These are phyloP conservation scores for Perithous albicinctus DNA, from an alignment of 2,888 invertebrate species.

Conservation along the genomic window DNA sequence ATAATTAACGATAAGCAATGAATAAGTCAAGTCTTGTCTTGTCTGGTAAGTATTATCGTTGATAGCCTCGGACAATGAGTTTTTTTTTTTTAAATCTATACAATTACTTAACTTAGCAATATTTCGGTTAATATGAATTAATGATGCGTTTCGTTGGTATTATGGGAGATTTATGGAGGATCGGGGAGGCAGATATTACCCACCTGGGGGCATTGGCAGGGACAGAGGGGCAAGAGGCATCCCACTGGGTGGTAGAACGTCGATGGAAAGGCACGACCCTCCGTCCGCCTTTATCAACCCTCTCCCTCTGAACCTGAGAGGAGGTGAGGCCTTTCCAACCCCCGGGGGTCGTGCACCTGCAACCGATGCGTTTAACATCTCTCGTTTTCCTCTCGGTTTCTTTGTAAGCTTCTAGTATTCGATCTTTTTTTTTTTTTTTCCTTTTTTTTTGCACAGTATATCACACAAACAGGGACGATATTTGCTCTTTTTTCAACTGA, in stretches of 20 bases:
- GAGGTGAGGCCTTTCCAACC: slow-evolving; percentile 83
- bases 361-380: slow-evolving; percentile 82
- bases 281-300: slow-evolving; percentile 85
- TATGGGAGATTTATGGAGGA: slow-evolving; percentile 5
- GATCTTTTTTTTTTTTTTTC: slow-evolving; percentile 10
- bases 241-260: slow-evolving; percentile 85
- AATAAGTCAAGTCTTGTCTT: background rate
- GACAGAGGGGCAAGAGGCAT: slow-evolving; percentile 80
- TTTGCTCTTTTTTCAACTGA: slow-evolving; percentile 32
- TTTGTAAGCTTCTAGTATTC: slow-evolving; percentile 3
- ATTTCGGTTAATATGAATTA: slow-evolving; percentile 14
- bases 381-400: slow-evolving; percentile 62
- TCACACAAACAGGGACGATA: slow-evolving; percentile 14
- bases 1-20: slow-evolving; percentile 11
- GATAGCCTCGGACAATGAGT: too few relatives aligned
- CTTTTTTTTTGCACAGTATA: slow-evolving; percentile 4
- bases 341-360: slow-evolving; percentile 83
- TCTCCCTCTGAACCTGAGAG: slow-evolving; percentile 83
- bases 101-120: slow-evolving; percentile 3
- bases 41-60: too few relatives aligned
- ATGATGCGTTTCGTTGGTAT: slow-evolving; percentile 23
- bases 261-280: slow-evolving; percentile 88
- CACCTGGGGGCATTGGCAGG: slow-evolving; percentile 84
- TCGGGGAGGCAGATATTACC: slow-evolving; percentile 77
- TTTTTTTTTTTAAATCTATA: too few relatives aligned